phyloP scores from a whole-genome alignment of 30 jellyfish, hydroid and myxozoan species.

The Hydractinia echinata region DNA sequence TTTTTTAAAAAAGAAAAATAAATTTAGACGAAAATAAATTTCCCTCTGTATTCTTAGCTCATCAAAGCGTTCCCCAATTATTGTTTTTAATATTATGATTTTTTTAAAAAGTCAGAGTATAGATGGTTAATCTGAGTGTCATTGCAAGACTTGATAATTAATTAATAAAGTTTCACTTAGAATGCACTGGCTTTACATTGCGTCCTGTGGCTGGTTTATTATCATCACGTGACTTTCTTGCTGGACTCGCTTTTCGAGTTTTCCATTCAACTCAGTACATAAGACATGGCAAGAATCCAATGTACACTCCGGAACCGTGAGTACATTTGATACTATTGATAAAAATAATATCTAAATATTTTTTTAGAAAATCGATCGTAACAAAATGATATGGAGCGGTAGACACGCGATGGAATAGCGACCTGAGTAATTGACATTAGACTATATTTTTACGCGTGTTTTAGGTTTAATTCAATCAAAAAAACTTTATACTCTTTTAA shows the following conservation, averaged over 20 bases:
- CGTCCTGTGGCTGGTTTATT: conserved; percentile 95
- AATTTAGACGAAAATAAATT: no score
- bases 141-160: neutral
- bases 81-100: no score
- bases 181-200: conserved; percentile 75
- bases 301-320: conserved; percentile 98
- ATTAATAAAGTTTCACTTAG: neutral
- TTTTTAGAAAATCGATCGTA: no score
- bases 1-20: no score
- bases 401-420: no score
- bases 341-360: neutral
- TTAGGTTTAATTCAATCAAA: no score
- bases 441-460: no score
- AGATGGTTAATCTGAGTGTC: neutral
- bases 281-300: conserved; percentile 72
- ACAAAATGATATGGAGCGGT: no score
- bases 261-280: conserved; percentile 95
- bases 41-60: no score
- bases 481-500: no score
- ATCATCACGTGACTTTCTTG: conserved; percentile 86
- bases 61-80: no score
- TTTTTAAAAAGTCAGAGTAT: neutral
- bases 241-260: conserved; percentile 96
- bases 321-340: neutral
- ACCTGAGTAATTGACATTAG: no score